Evolutionary conservation across 2,888 invertebrate species (phyloP).

Genomic region (Ceriagrion tenellum): DNA sequence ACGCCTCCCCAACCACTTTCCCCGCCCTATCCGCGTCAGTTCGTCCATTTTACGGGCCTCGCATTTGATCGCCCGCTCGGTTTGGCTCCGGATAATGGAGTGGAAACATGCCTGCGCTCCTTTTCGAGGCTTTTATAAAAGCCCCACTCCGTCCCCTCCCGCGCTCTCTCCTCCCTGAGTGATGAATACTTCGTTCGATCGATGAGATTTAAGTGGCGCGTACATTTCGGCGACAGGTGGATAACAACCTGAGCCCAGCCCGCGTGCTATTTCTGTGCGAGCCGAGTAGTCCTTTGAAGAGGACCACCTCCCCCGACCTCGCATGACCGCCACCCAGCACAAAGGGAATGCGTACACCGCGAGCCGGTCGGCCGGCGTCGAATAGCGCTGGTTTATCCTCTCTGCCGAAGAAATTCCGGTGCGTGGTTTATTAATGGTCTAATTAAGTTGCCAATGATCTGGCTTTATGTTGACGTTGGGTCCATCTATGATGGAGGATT

Average conservation of each 20-base stretch:
- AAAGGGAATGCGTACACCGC: not conserved
- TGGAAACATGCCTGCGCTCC: not conserved
- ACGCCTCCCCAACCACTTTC: not conserved
- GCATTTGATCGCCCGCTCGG: conserved; percentile 8
- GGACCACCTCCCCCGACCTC: not conserved
- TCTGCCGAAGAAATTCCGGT: not conserved
- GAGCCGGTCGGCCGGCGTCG: not conserved
- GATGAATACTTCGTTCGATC: conserved; percentile 8
- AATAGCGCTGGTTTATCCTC: not conserved
- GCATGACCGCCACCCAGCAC: not conserved
- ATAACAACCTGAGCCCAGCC: not conserved
- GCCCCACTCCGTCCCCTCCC: not conserved
- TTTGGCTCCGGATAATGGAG: conserved; percentile 6
- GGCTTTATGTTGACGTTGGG: not conserved
- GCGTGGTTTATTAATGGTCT: not conserved
- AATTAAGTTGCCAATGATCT: not conserved
- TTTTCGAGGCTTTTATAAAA: conserved; percentile 17
- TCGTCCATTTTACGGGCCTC: not conserved
- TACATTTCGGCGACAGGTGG: conserved; percentile 4
- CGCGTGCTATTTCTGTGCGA: not conserved
- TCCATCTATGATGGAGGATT: not conserved
- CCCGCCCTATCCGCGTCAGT: not conserved
- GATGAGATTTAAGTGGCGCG: conserved; percentile 42
- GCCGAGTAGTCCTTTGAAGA: not conserved
- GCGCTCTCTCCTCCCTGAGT: too few species aligned